Conservation (phyloP, 2,113 vertebrate species). For the Myotis davidii region DNA sequence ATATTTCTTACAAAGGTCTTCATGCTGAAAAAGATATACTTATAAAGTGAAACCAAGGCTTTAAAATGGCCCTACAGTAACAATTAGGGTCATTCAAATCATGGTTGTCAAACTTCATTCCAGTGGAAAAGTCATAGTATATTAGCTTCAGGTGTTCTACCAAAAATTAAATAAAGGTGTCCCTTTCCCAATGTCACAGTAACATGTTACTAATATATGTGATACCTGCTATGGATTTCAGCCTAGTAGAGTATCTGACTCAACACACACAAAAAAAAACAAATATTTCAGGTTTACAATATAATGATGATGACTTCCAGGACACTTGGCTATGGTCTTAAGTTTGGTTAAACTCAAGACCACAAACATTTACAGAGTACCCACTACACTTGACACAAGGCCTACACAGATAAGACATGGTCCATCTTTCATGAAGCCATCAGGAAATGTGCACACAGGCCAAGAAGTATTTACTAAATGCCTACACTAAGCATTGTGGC, state of each 20-base stretch:
- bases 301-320: conserved; percentile 35
- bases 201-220: conserved; percentile 3
- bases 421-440: not conserved
- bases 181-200: conserved; percentile 25
- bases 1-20: conserved; percentile 9
- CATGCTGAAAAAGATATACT: not conserved
- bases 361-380: conserved; percentile 13
- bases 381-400: not conserved
- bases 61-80: conserved; percentile 28
- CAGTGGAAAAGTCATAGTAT: not conserved
- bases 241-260: not conserved
- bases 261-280: conserved; percentile 9
- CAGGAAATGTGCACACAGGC: not conserved
- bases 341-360: not conserved
- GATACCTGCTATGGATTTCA: not conserved
- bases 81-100: not conserved
- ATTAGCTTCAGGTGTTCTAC: not conserved
- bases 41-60: conserved; percentile 54
- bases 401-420: not conserved
- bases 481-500: not conserved
- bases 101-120: not conserved
- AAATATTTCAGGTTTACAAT: conserved; percentile 51
- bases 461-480: conserved; percentile 27
- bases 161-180: not conserved
- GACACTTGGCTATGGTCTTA: not conserved